phyloP scores from a whole-genome alignment of 2,113 vertebrate species.

The Herpailurus yagouaroundi region DNA sequence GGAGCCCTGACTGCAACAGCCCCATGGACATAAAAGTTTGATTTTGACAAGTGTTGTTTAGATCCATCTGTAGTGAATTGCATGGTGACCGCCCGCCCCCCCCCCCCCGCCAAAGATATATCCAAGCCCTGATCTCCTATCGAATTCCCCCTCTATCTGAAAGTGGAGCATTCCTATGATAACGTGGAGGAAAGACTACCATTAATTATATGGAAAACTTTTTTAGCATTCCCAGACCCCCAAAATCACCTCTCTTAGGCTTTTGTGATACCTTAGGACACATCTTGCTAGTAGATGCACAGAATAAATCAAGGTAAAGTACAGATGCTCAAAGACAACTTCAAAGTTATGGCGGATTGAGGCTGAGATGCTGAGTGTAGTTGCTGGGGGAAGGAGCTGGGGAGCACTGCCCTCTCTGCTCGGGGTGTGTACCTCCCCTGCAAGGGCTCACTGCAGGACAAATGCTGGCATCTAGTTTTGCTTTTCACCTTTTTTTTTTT shows the following conservation, averaged over 20 bases:
- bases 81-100: background rate
- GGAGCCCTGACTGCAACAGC: background rate
- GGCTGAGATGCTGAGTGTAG: background rate
- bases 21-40: background rate
- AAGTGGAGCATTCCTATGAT: background rate
- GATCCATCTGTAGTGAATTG: background rate
- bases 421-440: background rate
- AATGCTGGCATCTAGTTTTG: background rate
- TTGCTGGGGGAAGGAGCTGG: background rate
- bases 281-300: background rate
- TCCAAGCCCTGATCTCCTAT: background rate
- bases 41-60: background rate
- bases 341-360: background rate
- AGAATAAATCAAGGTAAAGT: background rate
- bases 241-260: background rate
- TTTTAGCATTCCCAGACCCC: background rate
- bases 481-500: background rate
- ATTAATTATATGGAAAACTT: background rate
- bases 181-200: background rate
- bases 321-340: background rate
- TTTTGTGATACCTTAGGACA: too few species aligned
- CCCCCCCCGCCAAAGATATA: background rate
- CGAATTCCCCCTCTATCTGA: background rate
- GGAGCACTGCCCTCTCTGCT: background rate
- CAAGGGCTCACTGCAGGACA: background rate